Percentiles rank a stretch among this genome's conserved stretches.
Conservation (phyloP, 1,140 invertebrate species). For the Dinoponera quadriceps region DNA sequence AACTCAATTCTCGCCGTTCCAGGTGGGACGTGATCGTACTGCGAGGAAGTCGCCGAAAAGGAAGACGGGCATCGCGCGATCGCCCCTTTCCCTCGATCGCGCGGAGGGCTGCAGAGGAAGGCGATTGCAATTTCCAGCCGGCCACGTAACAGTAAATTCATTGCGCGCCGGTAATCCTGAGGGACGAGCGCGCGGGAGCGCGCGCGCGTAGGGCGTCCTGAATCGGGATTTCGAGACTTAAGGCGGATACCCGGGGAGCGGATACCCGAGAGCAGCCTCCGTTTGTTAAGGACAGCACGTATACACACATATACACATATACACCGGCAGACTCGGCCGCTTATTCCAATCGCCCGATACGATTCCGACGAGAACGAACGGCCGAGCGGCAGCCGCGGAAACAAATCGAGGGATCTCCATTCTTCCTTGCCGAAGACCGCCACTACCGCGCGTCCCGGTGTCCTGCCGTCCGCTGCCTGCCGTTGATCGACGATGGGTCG, state of each 20-base stretch:
- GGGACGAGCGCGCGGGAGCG: constrained; percentile 24
- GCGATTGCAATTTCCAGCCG: constrained; percentile 42
- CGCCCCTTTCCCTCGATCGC: not conserved
- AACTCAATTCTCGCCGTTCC: constrained; percentile 16
- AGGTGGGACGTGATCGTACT: constrained; percentile 27
- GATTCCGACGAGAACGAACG: not conserved
- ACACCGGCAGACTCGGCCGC: not conserved
- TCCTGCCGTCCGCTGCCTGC: not conserved
- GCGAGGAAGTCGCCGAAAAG: constrained; percentile 12
- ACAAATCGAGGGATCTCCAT: not conserved
- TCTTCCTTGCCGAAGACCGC: not conserved
- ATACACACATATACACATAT: no score
- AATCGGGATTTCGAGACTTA: constrained; percentile 32
- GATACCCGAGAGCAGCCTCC: not conserved
- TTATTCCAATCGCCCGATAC: not conserved
- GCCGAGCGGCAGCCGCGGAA: not conserved
- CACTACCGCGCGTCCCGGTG: not conserved
- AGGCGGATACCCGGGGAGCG: not conserved
- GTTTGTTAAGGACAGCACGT: constrained; percentile 26
- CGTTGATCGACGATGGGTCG: not conserved
- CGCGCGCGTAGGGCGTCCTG: constrained; percentile 13
- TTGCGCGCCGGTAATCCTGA: constrained; percentile 27
- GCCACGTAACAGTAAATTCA: constrained; percentile 45
- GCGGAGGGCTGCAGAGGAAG: not conserved
- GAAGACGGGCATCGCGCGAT: not conserved